phyloP scores from a whole-genome alignment of 2,797 vertebrate genomes.

The Halcyon leucocephala region DNA sequence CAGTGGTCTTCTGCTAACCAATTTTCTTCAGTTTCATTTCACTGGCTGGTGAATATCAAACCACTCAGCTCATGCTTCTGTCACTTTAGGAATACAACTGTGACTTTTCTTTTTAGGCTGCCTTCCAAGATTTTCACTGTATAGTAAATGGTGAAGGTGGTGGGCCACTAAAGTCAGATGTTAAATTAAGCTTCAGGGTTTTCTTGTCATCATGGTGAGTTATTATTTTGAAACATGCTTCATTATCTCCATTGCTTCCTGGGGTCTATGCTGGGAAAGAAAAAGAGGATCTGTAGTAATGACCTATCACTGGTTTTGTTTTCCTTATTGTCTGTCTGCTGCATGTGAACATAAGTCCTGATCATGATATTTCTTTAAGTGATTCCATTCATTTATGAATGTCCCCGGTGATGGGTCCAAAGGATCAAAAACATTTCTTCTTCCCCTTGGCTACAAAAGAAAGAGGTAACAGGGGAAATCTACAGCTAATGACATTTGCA shows the following conservation, averaged over 20 bases:
- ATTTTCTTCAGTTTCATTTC: conserved; percentile 7
- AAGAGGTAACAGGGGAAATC: not conserved
- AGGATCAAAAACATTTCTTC: not conserved
- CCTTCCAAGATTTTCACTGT: not conserved
- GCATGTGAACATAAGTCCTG: not conserved
- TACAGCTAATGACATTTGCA: not conserved
- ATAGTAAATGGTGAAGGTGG: not conserved
- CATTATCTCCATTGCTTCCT: conserved; percentile 9
- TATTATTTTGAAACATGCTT: conserved; percentile 27
- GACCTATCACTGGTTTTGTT: not conserved
- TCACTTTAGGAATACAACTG: not conserved
- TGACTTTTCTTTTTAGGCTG: not conserved
- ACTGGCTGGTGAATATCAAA: not conserved
- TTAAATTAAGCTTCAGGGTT: conserved; percentile 35
- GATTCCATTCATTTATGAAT: not conserved
- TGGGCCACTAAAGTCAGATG: conserved; percentile 26
- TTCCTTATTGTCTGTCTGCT: not conserved
- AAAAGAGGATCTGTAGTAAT: not conserved
- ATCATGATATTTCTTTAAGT: not conserved
- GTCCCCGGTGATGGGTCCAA: not conserved
- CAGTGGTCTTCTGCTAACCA: not conserved
- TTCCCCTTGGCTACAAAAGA: not conserved
- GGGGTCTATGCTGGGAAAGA: not conserved
- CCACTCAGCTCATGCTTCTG: not conserved
- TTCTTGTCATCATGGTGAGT: conserved; percentile 20